phyloP scores from a whole-genome alignment of 2,113 vertebrate genomes.

The Daboia siamensis region DNA sequence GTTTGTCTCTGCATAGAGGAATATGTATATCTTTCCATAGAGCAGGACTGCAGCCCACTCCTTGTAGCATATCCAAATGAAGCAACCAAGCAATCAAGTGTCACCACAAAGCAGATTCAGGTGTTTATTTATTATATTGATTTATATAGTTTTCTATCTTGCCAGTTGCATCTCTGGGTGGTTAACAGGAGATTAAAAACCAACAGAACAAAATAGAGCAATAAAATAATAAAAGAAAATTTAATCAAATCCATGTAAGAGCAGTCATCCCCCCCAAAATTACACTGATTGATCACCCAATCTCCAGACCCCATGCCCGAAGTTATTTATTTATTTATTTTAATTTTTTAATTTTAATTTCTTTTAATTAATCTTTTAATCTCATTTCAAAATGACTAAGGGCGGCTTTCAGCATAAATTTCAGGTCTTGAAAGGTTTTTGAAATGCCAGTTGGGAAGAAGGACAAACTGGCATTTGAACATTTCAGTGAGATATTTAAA shows the following conservation, averaged over 20 bases:
- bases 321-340: background rate
- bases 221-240: background rate
- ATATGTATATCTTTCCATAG: background rate
- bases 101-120: background rate
- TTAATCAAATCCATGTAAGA: background rate
- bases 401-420: background rate
- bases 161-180: background rate
- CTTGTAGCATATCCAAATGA: background rate
- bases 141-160: background rate
- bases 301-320: background rate
- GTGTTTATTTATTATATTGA: background rate
- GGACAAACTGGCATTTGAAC: background rate
- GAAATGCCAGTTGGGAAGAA: background rate
- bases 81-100: background rate
- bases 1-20: background rate
- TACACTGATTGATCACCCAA: background rate
- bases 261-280: background rate
- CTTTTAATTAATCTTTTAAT: no score
- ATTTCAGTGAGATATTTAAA: background rate
- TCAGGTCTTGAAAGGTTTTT: background rate
- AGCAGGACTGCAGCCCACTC: background rate
- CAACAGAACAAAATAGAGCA: background rate
- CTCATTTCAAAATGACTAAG: background rate
- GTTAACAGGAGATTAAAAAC: background rate
- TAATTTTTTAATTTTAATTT: no score